Percentiles rank a stretch among this genome's conserved stretches.
These are phyloP conservation scores for Porphyrio hochstetteri DNA, from an alignment of 2,113 vertebrate species.

Conservation along the genomic window DNA sequence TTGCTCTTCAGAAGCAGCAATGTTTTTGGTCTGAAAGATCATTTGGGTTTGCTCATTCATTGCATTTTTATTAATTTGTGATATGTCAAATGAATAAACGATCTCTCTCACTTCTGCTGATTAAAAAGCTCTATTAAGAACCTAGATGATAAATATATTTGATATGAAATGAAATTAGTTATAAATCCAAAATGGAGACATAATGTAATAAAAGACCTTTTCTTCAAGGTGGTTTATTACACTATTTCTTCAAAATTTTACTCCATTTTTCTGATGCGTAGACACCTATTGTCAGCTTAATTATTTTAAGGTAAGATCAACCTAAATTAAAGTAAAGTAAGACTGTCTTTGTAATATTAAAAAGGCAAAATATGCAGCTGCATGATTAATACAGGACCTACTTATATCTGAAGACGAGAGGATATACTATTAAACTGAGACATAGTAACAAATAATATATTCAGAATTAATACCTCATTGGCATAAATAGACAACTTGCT, in stretches of 20 bases:
- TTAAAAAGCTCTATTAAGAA: slow-evolving; percentile 46
- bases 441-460: background rate
- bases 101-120: slow-evolving; percentile 26
- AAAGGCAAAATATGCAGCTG: background rate
- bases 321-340: background rate
- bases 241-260: background rate
- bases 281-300: slow-evolving; percentile 31
- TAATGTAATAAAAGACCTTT: slow-evolving; percentile 30
- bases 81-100: slow-evolving; percentile 16
- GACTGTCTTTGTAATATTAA: background rate
- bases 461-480: background rate
- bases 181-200: slow-evolving; percentile 51
- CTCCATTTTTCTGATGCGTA: slow-evolving; percentile 12
- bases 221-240: background rate
- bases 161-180: background rate
- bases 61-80: slow-evolving; percentile 50
- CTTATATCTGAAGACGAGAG: background rate
- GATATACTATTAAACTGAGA: background rate
- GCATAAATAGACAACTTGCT: background rate
- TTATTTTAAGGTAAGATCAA: slow-evolving; percentile 18
- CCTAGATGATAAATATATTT: slow-evolving; percentile 29
- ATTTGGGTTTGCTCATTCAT: background rate
- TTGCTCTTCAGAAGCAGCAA: slow-evolving; percentile 2
- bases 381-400: background rate
- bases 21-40: slow-evolving; percentile 13